Evolutionary conservation across 2,888 invertebrate species (phyloP).

Genomic region (Tenthredo distinguenda): DNA sequence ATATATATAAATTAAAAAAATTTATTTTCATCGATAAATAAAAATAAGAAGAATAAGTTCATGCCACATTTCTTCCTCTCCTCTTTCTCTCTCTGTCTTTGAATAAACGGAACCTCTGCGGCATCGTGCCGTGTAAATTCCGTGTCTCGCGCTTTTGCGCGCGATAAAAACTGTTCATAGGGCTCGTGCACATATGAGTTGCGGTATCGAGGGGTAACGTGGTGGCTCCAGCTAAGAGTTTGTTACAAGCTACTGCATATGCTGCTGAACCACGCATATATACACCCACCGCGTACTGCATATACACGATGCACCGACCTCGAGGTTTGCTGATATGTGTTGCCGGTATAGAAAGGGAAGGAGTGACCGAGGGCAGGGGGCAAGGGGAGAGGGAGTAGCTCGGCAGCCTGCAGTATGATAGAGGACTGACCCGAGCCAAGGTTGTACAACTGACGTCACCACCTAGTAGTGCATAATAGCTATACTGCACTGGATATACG

Average conservation of each 20-base stretch:
- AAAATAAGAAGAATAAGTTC: not conserved
- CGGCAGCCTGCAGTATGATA: constrained; percentile 74
- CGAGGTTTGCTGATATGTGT: not conserved
- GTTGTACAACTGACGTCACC: constrained; percentile 77
- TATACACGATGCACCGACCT: constrained; percentile 28
- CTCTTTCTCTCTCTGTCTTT: too few species aligned
- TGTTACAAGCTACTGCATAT: constrained; percentile 5
- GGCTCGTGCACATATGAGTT: too few species aligned
- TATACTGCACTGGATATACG: constrained; percentile 6
- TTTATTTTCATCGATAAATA: not conserved
- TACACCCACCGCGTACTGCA: not conserved
- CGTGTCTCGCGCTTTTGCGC: too few species aligned
- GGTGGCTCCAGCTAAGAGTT: not conserved
- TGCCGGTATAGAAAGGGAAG: not conserved
- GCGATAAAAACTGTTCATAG: too few species aligned
- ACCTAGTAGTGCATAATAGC: constrained; percentile 77
- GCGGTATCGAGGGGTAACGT: too few species aligned
- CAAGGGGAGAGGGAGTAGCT: constrained; percentile 59
- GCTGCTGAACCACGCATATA: not conserved
- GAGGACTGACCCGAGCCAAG: constrained; percentile 78
- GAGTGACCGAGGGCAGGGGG: constrained; percentile 56
- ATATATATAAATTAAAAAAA: too few species aligned
- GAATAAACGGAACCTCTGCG: too few species aligned
- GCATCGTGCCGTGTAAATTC: too few species aligned
- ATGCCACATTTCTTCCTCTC: too few species aligned